Evolutionary conservation across 2,113 vertebrate species (phyloP).

Genomic region (Oryctolagus cuniculus): mOryCun1.1 NC_091432.1:183089001-183089500

Average conservation of each 20-base stretch:
- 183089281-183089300: background rate
- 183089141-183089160: background rate
- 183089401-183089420: background rate
- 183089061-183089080: background rate
- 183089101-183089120: background rate
- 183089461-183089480: background rate
- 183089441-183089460: background rate
- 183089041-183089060: background rate
- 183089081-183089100: background rate
- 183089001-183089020: background rate
- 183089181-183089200: background rate
- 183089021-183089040: background rate
- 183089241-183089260: background rate
- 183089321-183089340: background rate
- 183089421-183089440: too few relatives aligned
- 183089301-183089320: background rate
- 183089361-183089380: background rate
- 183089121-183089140: background rate
- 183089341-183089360: background rate
- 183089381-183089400: slow-evolving; percentile 14
- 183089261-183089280: slow-evolving; percentile 1
- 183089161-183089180: background rate
- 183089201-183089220: background rate
- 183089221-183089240: background rate
- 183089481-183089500: background rate